Percentiles rank a stretch among this genome's conserved stretches.
Evolutionary conservation across 2,797 vertebrate genomes (phyloP).

Genomic region (Masticophis lateralis): DNA sequence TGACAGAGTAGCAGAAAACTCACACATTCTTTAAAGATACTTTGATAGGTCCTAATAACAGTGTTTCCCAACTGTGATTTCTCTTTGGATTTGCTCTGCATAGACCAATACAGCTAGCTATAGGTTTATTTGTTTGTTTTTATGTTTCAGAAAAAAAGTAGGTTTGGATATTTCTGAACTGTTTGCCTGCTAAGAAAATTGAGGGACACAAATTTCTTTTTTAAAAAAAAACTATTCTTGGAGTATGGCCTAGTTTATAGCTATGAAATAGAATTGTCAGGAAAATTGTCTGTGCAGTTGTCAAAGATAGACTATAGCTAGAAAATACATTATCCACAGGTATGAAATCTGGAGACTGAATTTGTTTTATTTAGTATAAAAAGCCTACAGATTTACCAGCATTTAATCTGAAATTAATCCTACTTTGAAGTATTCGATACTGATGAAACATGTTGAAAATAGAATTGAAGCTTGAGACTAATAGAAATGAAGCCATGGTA

Average conservation of each 20-base stretch:
- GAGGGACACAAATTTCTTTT: constrained; percentile 50
- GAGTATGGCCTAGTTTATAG: constrained; percentile 50
- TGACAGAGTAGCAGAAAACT: neutral
- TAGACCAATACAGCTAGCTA: neutral
- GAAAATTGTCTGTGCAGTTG: constrained; percentile 33
- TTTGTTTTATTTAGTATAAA: neutral
- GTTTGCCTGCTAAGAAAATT: constrained; percentile 68
- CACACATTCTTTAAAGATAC: neutral
- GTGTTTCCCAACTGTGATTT: neutral
- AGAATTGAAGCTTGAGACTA: neutral
- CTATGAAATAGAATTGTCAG: constrained; percentile 55
- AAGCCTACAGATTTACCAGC: neutral
- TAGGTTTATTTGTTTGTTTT: neutral
- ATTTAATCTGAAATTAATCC: neutral
- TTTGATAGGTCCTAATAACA: neutral
- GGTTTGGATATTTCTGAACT: constrained; percentile 18
- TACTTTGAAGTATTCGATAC: neutral
- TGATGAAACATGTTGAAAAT: neutral
- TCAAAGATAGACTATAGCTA: constrained; percentile 53
- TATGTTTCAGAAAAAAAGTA: neutral
- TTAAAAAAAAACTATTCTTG: constrained; percentile 62
- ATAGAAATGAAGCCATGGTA: neutral
- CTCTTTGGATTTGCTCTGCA: neutral
- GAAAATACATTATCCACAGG: constrained; percentile 25
- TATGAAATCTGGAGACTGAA: neutral